Evolutionary conservation across 2,797 vertebrate genomes (phyloP).

Genomic region (Microhierax caerulescens): DNA sequence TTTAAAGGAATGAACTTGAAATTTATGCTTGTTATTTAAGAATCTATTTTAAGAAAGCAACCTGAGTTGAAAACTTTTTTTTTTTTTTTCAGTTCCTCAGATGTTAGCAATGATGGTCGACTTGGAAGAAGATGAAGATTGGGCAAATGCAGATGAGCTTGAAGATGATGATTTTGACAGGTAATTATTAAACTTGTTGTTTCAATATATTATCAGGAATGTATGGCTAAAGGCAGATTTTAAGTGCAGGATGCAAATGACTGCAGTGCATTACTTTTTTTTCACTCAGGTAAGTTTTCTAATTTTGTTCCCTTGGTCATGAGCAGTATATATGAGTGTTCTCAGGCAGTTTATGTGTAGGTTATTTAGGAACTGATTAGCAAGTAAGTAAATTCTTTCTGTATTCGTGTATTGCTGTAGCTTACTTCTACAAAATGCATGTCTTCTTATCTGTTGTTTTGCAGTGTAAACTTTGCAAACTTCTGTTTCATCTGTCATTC

Average conservation of each 20-base stretch:
- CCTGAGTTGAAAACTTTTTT: background rate
- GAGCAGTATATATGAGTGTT: background rate
- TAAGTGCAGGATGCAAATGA: background rate
- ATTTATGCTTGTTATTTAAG: background rate
- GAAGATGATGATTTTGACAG: slow-evolving; percentile 98
- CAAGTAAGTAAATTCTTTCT: background rate
- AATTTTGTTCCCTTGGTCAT: background rate
- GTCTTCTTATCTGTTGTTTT: background rate
- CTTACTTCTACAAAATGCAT: background rate
- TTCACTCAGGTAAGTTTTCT: background rate
- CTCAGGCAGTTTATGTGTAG: background rate
- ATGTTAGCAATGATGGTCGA: slow-evolving; percentile 99
- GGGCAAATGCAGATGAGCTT: slow-evolving; percentile 94
- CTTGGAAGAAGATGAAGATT: slow-evolving; percentile 96
- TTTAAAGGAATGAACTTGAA: background rate
- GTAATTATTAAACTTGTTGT: slow-evolving; percentile 61
- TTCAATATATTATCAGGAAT: background rate
- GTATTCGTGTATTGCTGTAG: background rate
- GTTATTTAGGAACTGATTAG: background rate
- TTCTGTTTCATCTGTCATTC: background rate
- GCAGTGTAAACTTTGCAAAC: background rate
- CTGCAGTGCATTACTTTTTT: background rate
- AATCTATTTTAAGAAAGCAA: background rate
- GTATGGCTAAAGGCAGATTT: background rate
- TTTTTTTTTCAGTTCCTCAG: slow-evolving; percentile 85